These are phyloP conservation scores for Sebastes dallii DNA, from an alignment of 2,797 vertebrate genomes.

Conservation along the genomic window DNA sequence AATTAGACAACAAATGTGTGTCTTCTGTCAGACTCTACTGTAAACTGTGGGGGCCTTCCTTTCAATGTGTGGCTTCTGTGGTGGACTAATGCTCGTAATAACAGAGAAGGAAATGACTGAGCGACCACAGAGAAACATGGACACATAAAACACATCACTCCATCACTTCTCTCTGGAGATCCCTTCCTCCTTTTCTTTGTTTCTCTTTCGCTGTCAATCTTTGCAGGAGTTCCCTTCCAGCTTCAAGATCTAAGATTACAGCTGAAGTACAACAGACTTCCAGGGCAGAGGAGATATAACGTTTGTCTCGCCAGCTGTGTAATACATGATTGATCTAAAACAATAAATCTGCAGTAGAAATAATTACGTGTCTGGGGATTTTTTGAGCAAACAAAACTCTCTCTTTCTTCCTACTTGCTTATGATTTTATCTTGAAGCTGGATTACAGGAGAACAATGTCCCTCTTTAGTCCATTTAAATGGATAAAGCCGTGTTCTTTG, in stretches of 20 bases:
- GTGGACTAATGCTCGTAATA: conserved; percentile 35
- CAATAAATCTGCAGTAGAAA: conserved; percentile 20
- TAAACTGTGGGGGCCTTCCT: conserved; percentile 31
- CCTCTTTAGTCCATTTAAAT: conserved; percentile 36
- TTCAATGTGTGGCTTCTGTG: conserved; percentile 44
- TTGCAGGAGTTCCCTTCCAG: conserved; percentile 21
- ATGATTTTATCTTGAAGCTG: conserved; percentile 48
- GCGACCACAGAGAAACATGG: conserved; percentile 39
- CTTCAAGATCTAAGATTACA: conserved; percentile 36
- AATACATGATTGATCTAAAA: neutral
- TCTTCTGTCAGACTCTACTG: conserved; percentile 19
- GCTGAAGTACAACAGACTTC: conserved; percentile 2
- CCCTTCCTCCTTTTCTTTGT: neutral
- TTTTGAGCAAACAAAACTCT: conserved; percentile 17
- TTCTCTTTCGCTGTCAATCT: neutral
- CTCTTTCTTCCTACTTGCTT: neutral
- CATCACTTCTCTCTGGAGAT: conserved; percentile 13
- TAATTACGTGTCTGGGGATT: conserved; percentile 1
- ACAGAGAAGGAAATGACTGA: conserved; percentile 37
- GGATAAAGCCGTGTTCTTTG: conserved; percentile 44
- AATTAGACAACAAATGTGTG: conserved; percentile 35
- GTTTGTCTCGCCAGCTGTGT: conserved; percentile 20
- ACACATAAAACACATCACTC: conserved; percentile 11
- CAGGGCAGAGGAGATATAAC: conserved; percentile 4
- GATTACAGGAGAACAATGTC: conserved; percentile 52